Evolutionary conservation across 1,140 invertebrate genomes (phyloP).

Genomic region (Diplogasteroides magnus): DNA sequence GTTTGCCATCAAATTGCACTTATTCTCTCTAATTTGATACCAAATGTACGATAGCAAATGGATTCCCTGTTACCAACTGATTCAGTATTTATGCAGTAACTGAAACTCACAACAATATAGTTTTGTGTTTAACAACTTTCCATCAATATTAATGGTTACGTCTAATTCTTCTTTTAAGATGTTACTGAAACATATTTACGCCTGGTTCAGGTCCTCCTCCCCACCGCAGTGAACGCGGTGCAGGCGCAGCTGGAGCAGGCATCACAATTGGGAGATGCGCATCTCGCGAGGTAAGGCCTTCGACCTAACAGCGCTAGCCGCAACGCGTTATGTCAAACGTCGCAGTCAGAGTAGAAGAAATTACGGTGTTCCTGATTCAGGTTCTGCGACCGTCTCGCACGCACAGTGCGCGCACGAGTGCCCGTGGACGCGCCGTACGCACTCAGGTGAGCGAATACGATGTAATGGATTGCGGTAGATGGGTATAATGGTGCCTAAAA

Average conservation of each 20-base stretch:
- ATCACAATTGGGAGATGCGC: conserved; percentile 29
- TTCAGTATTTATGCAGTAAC: no score
- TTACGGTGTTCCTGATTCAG: conserved; percentile 39
- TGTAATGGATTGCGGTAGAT: conserved; percentile 14
- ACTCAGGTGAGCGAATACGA: conserved; percentile 10
- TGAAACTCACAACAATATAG: no score
- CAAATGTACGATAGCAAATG: no score
- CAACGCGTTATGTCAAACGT: not conserved
- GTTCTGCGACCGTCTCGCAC: conserved; percentile 15
- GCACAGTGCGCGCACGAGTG: conserved; percentile 14
- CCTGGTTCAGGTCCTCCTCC: not conserved
- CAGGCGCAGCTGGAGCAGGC: conserved; percentile 30
- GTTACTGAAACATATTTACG: no score
- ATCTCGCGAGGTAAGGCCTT: conserved; percentile 45
- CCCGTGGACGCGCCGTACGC: conserved; percentile 18
- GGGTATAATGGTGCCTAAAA: conserved; percentile 9
- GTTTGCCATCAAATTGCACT: no score
- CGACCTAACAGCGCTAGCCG: conserved; percentile 34
- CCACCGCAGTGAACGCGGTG: not conserved
- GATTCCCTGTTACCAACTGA: no score
- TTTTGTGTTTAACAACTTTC: no score
- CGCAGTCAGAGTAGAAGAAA: conserved; percentile 25
- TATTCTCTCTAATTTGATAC: no score
- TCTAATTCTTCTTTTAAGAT: no score
- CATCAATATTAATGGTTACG: no score